Base-by-base conservation (phyloP, 1,140 invertebrate genomes). In the Caenorhabditis latens region DNA sequence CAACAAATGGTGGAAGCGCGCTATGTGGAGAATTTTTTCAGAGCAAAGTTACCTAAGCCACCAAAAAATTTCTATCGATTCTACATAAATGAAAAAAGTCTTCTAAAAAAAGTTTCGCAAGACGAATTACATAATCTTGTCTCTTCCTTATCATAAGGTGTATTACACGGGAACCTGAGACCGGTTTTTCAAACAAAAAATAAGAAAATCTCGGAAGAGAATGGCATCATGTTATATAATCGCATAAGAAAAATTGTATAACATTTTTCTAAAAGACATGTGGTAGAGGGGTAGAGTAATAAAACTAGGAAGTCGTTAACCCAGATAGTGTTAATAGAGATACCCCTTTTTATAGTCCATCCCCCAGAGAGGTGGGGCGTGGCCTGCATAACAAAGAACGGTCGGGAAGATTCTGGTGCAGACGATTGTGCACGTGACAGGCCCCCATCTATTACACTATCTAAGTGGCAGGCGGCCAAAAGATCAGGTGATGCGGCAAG, bases 401-500 rank as follows among this genome's bases (percentile, higher is more conserved):
- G 42, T 79, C 46, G 43, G 4, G 71, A 71, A 71, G 40, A 19
- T 71, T 71, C 65, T 63, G 50, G 57, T 61, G 21, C 19, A 24
- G 21, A n/a, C 19, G 8, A 61, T 21, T 19, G 16, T 79, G 46
- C 71, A 79, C 46, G 71, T 79, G 71, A 79, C 46, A 4, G 40
- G 11, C 6, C 40, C 19, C n/a, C 71, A 16, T 79, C 14, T 79
- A 79, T 79, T 79, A 79, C 71, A 79, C 50, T 8, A 4, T 43
- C 32, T 32, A 32, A 32, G 71, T 43, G 43, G 46, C 19, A 50
- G 46, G 46, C 71, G n/a, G 46, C 19, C 11, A 32, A 13, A 53
- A 53, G 46, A 50, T 79, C 71, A 79, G 71, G 71, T 79, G 71
- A 79, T 79, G 71, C 6, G 16, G 46, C 50, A 53, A 14, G 32